phyloP scores from a whole-genome alignment of 2,113 vertebrate genomes.

The Eclectus roratus region DNA sequence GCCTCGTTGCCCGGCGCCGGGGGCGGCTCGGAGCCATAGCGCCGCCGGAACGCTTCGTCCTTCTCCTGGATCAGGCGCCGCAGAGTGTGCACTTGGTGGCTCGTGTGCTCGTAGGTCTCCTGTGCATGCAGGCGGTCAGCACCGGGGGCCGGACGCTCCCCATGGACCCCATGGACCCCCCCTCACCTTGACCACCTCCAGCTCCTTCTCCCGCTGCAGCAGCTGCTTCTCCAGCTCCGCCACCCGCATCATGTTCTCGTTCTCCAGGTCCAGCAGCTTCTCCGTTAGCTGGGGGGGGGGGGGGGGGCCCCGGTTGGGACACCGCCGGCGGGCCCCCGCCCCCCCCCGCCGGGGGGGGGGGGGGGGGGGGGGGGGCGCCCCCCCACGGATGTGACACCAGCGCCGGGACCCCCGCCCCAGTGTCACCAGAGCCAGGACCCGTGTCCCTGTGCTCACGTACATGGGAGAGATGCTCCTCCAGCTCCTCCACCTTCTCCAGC shows the following conservation, averaged over 20 bases:
- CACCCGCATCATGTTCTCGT: constrained; percentile 96
- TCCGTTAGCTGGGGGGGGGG: constrained; percentile 81
- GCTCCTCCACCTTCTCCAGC: constrained; percentile 96
- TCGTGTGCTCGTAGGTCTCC: constrained; percentile 93
- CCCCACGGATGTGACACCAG: not conserved
- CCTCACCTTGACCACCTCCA: constrained; percentile 83
- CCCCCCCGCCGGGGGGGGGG: too few relatives aligned
- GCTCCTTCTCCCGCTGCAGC: constrained; percentile 91
- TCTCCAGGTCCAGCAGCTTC: constrained; percentile 95
- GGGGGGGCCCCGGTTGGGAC: too few relatives aligned
- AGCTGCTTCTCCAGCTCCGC: constrained; percentile 93
- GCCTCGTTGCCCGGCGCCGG: constrained; percentile 74
- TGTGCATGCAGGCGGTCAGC: not conserved
- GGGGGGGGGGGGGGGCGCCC: too few relatives aligned
- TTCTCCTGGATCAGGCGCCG: constrained; percentile 92
- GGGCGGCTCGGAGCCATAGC: constrained; percentile 79
- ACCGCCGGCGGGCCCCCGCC: too few relatives aligned
- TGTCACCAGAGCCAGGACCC: accelerated
- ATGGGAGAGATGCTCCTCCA: constrained; percentile 96
- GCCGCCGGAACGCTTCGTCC: constrained; percentile 89
- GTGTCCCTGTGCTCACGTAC: constrained; percentile 56
- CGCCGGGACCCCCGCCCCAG: not conserved
- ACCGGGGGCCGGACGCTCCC: not conserved
- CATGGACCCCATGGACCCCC: not conserved
- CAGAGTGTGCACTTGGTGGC: constrained; percentile 90